Evolutionary conservation across 1,140 invertebrate genomes (phyloP), one percentile per base, ranked within the genome.

Genomic region (Octopus sinensis): DNA sequence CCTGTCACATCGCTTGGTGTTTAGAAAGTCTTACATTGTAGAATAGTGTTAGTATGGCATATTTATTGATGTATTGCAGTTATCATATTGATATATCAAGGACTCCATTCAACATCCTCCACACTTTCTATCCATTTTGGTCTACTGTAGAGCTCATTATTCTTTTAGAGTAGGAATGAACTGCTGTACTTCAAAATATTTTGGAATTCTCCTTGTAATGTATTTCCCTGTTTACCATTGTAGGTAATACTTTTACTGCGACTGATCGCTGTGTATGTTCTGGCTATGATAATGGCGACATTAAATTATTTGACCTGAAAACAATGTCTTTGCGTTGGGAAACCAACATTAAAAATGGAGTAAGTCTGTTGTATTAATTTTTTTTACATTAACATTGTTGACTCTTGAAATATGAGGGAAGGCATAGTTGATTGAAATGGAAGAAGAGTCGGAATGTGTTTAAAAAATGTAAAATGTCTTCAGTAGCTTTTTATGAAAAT

Each of bases 221-320:
- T 43, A 43, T 43, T 79, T 85, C 85, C 81, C 76, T 77, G 77
- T 85, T 73, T 53, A 6, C 68, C 75, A 78, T 80, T 87, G 43
- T 83, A 93, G 93, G 93, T 4, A 95, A 98, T 92, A 95, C 96
- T 0, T 96, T 94, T 87, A 96, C 95, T 88, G 93, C 94, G 43
- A 92, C 95, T 54, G 96, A 98, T 86, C 92, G 97, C 81, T 92
- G 95, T 81, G 93, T 98, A 1, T 94, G 94, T 82, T 95, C 96
- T 68, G 97, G 97, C 5, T 99, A 98, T 90, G 97, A 99, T 88
- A 99, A 98, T 92, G 97, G 97, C 0, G 97, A 99, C 90, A 90
- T 99, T 0, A 98, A 98, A 92, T 93, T 98, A 89, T 98, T 97
- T 90, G 96, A 98, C 92, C 91, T 99, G n/a, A 93, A 94, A 84